Conservation (phyloP, 2,797 vertebrate species). For the Ctenopoma kingsleyae region DNA sequence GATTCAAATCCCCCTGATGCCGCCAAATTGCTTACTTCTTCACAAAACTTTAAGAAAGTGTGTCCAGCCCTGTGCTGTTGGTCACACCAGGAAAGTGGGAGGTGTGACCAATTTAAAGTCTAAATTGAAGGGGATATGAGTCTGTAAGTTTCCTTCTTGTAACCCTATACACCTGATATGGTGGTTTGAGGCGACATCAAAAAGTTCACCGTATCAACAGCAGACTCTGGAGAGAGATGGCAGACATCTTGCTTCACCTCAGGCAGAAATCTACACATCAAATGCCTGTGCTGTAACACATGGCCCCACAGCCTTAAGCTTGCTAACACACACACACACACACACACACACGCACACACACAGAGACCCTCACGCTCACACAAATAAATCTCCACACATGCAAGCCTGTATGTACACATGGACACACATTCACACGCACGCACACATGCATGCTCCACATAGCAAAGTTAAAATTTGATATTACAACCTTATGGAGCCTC, state of each 20-base stretch:
- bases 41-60: conserved; percentile 74
- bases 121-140: conserved; percentile 80
- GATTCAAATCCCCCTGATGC: conserved; percentile 67
- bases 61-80: conserved; percentile 70
- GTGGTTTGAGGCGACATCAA: conserved; percentile 78
- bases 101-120: conserved; percentile 75
- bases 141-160: conserved; percentile 65
- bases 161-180: conserved; percentile 72
- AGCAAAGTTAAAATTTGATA: conserved; percentile 74
- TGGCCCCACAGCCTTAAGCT: conserved; percentile 71
- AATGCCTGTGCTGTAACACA: conserved; percentile 81
- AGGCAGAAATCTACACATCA: conserved; percentile 83
- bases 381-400: conserved; percentile 44
- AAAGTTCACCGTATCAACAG: conserved; percentile 80
- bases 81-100: conserved; percentile 75
- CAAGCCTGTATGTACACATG: conserved; percentile 41
- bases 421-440: conserved; percentile 12
- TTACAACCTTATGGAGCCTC: conserved; percentile 54
- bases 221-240: conserved; percentile 80
- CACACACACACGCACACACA: conserved; percentile 55
- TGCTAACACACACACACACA: conserved; percentile 61
- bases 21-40: conserved; percentile 77
- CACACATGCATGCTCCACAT: conserved; percentile 63
- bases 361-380: conserved; percentile 41
- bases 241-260: conserved; percentile 86